Base-by-base conservation (phyloP, 2,888 invertebrate species). In the Thymelicus sylvestris region DNA sequence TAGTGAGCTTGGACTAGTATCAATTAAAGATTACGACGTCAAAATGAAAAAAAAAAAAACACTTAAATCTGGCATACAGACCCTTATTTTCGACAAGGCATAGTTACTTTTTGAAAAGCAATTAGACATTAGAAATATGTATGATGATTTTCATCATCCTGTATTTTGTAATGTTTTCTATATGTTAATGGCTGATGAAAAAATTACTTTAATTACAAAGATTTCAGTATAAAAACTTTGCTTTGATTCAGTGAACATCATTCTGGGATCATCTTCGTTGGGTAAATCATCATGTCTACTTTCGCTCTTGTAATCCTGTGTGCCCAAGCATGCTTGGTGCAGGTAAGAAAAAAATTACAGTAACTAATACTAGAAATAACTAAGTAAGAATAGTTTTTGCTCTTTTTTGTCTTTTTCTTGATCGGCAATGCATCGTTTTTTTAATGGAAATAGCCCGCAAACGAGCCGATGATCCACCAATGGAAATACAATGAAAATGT, bases 251-350 rank as follows among this genome's bases (percentile, higher is more conserved):
- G 15, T 12, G 2, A 63, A 52, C 39, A 60, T 41, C 52, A 60
- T 59, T 60, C 67, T 13, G 39, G 59, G 38, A 67, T 61, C 44
- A 7, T 50, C 65, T 65, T 19, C 48, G 38, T 66, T 59, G 31
- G 47, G 60, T 4, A 48, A 4, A 10, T 38, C 55, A 79, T 74
- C 73, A 85, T 83, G 83, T 79, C 80, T 74, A 60, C 78, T 63
- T 80, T 82, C 66, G 74, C 78, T 10, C 72, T 83, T 66, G 60
- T 83, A 13, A 61, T 82, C 2, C 63, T 84, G 66, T 82, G 80
- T 78, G 66, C 78, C 74, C 80, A 82, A 73, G 81, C 78, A 67
- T 80, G 78, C 77, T 74, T 83, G 75, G 71, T 78, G 66, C 80
- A 80, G 79, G 83, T 83, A 77, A 78, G 47, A 44, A 44, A 44